Evolutionary conservation across 2,797 vertebrate species (phyloP), one percentile per base, ranked within the genome.

Genomic region (Argentina silus): DNA sequence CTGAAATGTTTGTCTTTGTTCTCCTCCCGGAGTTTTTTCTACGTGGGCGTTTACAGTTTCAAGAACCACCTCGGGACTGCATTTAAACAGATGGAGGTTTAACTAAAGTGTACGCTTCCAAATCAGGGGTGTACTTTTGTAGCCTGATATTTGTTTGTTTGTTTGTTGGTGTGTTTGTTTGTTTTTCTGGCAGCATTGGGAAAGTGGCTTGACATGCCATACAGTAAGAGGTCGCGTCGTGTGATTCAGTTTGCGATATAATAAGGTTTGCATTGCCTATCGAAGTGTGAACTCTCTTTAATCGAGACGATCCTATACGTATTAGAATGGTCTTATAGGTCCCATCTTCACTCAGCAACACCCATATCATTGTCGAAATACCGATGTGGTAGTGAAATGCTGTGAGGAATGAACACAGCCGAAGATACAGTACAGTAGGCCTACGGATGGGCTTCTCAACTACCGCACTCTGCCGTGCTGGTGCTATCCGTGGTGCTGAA

Each of bases 1-100:
- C 83, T 88, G 89, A 88, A 90, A 90, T 90, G 89, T 93, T 91
- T 93, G 89, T 87, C 91, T 93, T 92, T 93, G 91, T 93, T 93
- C 86, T 92, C 88, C 85, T 90, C 85, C 83, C 88, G 87, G 88
- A 90, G 83, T 87, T 90, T 89, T n/a, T 86, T 73, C 64, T 64
- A 78, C 79, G 85, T 92, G 85, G 92, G 91, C 74, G 91, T 91
- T 91, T 86, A 86, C 88, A 88, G 89, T 93, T 90, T 90, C 86
- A 72, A 91, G 85, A 82, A 89, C 89, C 90, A 91, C 89, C 91
- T 89, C 76, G 87, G 92, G 91, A 92, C 91, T 87, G 86, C 84
- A 79, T 91, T 90, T 90, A 84, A 91, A 90, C 91, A 92, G 90
- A 93, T 90, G 90, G 90, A 90, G 86, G 89, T 90, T 91, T 92